A percentile compares a stretch with the other conserved stretches of the same genome.
Conservation (phyloP, 2,113 vertebrate genomes). For the Danio rerio region GRCz12tu NC_133191.1:26453501-26454000, state of each 20-base stretch:
- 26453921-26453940: not conserved
- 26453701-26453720: constrained; percentile 78
- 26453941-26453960: not conserved
- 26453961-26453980: not conserved
- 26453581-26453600: constrained; percentile 64
- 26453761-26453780: not conserved
- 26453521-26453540: not conserved
- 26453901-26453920: not conserved
- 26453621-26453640: constrained; percentile 74
- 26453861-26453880: not conserved
- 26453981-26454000: not conserved
- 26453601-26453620: constrained; percentile 75
- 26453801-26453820: not conserved
- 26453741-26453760: constrained; percentile 68
- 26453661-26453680: constrained; percentile 52
- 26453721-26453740: constrained; percentile 81
- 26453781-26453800: not conserved
- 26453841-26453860: not conserved
- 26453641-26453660: constrained; percentile 71
- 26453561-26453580: not conserved
- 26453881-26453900: not conserved
- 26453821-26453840: too few species aligned
- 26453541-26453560: not conserved
- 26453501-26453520: not conserved
- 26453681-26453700: constrained; percentile 67